Percentiles rank a stretch among this genome's conserved stretches.
phyloP scores from a whole-genome alignment of 2,888 invertebrate genomes.

The Catocala fraxini region DNA sequence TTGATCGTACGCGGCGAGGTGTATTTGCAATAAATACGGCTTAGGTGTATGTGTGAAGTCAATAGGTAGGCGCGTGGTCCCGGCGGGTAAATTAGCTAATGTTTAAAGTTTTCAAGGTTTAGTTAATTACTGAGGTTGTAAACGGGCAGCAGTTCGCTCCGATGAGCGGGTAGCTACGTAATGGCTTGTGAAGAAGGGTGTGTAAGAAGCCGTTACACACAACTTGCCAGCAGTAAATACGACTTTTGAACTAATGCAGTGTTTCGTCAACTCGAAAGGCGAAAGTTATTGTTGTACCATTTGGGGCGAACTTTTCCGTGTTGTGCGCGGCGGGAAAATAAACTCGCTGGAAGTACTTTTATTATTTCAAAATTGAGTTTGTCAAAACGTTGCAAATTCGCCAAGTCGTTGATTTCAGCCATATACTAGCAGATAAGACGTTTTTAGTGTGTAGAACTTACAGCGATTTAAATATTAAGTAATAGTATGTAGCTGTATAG shows the following conservation, averaged over 20 bases:
- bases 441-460: constrained; percentile 1
- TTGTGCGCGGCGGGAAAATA: constrained; percentile 51
- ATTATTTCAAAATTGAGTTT: constrained; percentile 62
- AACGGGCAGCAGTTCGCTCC: constrained; percentile 57
- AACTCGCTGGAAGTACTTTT: constrained; percentile 51
- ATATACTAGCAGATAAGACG: constrained; percentile 24
- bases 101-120: constrained; percentile 75
- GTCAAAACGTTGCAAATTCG: constrained; percentile 45
- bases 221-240: constrained; percentile 52
- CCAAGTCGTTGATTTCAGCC: constrained; percentile 22
- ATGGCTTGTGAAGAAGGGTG: constrained; percentile 67
- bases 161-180: constrained; percentile 64
- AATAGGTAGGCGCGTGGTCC: constrained; percentile 50
- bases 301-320: constrained; percentile 48
- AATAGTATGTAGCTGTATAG: too few relatives aligned
- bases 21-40: constrained; percentile 3
- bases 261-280: constrained; percentile 55
- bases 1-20: neutral
- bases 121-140: constrained; percentile 73
- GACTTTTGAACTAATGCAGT: constrained; percentile 60
- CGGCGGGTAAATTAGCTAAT: constrained; percentile 70
- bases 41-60: constrained; percentile 26
- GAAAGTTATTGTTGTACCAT: constrained; percentile 55
- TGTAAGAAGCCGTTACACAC: constrained; percentile 51
- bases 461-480: too few relatives aligned